phyloP scores from a whole-genome alignment of 2,888 invertebrate genomes.

The Caenorhabditis sp. region DNA sequence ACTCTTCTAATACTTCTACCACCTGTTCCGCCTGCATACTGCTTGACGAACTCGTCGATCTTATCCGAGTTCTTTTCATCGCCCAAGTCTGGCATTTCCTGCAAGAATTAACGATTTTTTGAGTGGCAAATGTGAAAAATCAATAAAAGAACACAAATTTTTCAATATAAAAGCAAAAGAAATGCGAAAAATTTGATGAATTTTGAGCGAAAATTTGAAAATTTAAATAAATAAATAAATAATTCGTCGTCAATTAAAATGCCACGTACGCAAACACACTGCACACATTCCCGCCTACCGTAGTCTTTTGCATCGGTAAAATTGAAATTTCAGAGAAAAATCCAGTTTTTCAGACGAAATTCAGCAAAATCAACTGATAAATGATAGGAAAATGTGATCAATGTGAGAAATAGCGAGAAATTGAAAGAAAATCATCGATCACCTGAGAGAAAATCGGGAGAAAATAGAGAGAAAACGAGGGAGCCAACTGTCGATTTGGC shows the following conservation, averaged over 20 bases:
- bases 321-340: not conserved
- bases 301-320: not conserved
- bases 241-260: not conserved
- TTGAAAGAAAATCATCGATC: constrained; percentile 9
- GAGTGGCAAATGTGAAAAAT: too few relatives aligned
- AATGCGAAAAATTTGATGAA: not conserved
- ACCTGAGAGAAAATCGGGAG: not conserved
- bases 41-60: constrained; percentile 48
- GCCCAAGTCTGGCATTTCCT: constrained; percentile 58
- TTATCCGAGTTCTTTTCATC: constrained; percentile 24
- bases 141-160: too few relatives aligned
- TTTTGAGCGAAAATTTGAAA: not conserved
- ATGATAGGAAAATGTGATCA: not conserved
- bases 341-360: constrained; percentile 7
- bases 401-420: not conserved
- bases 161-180: not conserved
- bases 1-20: constrained; percentile 48
- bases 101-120: not conserved
- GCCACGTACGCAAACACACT: constrained; percentile 10
- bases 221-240: not conserved
- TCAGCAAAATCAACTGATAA: not conserved
- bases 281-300: constrained; percentile 4
- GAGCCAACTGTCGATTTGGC: constrained; percentile 1
- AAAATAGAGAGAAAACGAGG: constrained; percentile 5
- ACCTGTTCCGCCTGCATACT: constrained; percentile 27